These are phyloP conservation scores for Isoperla grammatica DNA, from an alignment of 2,888 invertebrate genomes.

Conservation along the genomic window DNA sequence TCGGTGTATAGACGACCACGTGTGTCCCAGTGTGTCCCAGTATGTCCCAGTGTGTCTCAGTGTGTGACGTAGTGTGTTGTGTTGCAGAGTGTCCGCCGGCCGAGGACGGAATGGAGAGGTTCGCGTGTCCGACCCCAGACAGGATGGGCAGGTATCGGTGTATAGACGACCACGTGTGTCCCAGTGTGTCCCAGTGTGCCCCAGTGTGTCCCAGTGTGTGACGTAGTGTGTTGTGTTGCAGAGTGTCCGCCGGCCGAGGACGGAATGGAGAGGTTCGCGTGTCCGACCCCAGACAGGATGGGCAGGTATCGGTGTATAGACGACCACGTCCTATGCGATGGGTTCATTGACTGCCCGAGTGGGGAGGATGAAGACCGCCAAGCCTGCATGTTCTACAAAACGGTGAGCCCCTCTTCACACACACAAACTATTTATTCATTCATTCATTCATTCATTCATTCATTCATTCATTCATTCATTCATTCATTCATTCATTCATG, in stretches of 20 bases:
- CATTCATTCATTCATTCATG: not conserved
- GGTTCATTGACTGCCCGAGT: constrained; percentile 89
- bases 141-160: constrained; percentile 87
- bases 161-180: constrained; percentile 87
- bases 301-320: constrained; percentile 93
- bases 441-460: too few species aligned
- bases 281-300: constrained; percentile 85
- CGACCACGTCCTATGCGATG: constrained; percentile 91
- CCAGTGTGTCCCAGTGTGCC: not conserved
- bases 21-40: too few species aligned
- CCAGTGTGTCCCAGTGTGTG: not conserved
- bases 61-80: not conserved
- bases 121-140: constrained; percentile 90
- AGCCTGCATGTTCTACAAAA: constrained; percentile 96
- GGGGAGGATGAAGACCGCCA: constrained; percentile 91
- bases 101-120: constrained; percentile 89
- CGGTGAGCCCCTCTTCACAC: constrained; percentile 71
- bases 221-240: constrained; percentile 45
- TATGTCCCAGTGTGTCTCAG: not conserved
- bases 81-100: constrained; percentile 80
- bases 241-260: constrained; percentile 85
- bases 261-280: constrained; percentile 92
- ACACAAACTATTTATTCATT: too few species aligned
- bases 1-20: too few species aligned
- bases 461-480: constrained; percentile 21